Evolutionary conservation across 1,140 invertebrate genomes (phyloP), one percentile per base, ranked within the genome.

Genomic region (Tetramorium alpestre): DNA sequence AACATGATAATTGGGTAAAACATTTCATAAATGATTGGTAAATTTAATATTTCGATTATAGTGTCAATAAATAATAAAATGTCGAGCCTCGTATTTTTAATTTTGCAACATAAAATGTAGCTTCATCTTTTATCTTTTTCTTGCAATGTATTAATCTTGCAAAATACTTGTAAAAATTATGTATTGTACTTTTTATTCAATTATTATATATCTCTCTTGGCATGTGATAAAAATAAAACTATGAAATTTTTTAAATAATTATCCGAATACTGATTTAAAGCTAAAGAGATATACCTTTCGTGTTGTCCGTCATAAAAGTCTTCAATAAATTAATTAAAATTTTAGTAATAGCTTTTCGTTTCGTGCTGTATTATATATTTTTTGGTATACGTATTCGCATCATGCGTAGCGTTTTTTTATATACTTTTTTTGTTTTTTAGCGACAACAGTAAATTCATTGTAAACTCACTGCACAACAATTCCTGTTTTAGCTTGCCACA

Each of bases 31-130:
- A 60, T 60, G 1, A 76, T 60, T 41, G 7, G n/a, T 41, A 6
- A 60, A 76, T 76, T 38, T 60, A 25, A 76, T 76, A 76, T 76
- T 76, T 60, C 22, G 16, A 38, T 38, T 38, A 56, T 76, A 11
- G 18, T 25, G 8, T 28, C 22, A 44, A 76, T 60, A 76, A 60
- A 41, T 76, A 44, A 67, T 22, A 44, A 44, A 58, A 38, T 75
- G 28, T 28, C 33, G 4, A 51, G 28, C 16, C 33, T 3, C 3
- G 33, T 33, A 33, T 33, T 76, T 76, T 10, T 44, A 41, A 22
- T 76, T 76, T 16, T 1, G 7, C 0, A 33, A 75, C 38, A 13
- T 41, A 56, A 22, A 56, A 41, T 41, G 16, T 58, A 54, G 1
- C 0, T 25, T 28, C 5, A 5, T 44, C 18, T 41, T 67, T 11